These are phyloP conservation scores for Palloptera scutellata DNA, from an alignment of 2,888 invertebrate species.

Conservation along the genomic window DNA sequence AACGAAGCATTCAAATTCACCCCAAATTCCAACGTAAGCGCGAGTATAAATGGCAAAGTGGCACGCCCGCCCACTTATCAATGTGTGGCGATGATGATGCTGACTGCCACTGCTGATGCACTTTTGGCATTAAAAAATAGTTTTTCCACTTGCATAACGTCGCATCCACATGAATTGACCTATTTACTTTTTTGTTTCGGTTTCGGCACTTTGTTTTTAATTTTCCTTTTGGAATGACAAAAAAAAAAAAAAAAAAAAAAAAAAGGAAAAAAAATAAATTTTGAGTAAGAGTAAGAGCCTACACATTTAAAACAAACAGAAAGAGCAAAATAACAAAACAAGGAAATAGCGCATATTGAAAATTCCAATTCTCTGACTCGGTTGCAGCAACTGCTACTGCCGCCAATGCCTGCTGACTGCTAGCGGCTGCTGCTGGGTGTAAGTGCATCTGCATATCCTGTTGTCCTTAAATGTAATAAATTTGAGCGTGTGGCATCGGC, in stretches of 20 bases:
- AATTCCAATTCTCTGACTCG: too few species aligned
- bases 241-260: neutral
- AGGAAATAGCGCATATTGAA: too few species aligned
- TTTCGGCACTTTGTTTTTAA: neutral
- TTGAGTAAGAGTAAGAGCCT: neutral
- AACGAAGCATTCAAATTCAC: too few species aligned
- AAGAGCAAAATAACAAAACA: too few species aligned
- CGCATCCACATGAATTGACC: neutral
- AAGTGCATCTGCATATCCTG: constrained; percentile 20
- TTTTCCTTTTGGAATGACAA: neutral
- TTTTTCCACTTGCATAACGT: neutral
- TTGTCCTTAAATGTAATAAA: constrained; percentile 18
- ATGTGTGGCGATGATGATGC: neutral
- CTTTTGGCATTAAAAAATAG: neutral
- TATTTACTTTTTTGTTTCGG: neutral
- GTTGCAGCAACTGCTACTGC: too few species aligned
- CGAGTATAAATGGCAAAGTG: too few species aligned
- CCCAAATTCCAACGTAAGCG: too few species aligned
- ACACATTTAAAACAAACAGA: too few species aligned
- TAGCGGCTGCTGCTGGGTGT: neutral
- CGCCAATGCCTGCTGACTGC: too few species aligned
- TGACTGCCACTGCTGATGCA: neutral
- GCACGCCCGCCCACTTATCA: neutral
- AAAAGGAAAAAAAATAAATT: neutral
- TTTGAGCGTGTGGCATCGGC: constrained; percentile 1